Evolutionary conservation across 1,140 invertebrate species (phyloP), one percentile per base, ranked within the genome.

Genomic region (Trichonephila clavata): DNA sequence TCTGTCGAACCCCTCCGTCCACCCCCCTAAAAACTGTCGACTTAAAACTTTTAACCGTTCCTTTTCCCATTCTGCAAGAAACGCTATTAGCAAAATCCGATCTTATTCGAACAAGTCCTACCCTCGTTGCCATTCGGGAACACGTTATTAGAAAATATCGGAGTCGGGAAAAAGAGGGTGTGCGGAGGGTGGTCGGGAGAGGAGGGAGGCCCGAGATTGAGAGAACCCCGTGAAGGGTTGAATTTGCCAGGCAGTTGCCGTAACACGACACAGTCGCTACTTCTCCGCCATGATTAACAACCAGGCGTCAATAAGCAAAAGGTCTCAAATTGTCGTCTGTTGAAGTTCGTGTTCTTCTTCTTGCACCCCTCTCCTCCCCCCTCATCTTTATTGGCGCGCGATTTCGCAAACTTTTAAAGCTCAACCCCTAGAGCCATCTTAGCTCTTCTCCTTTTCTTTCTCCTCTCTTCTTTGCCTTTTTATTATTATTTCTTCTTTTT

Each of bases 41-140:
- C 88, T 90, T 90, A 90, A 90, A 90, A 90, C 88, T 90, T 90
- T 90, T 90, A 90, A 90, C 88, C 88, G 88, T 90, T 88, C 59
- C 86, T 68, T 32, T 68, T 61, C 39, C 27, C 27, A 50, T 43
- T 43, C 43, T 39, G 24, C 27, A 71, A 88, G 60, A 57, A 68
- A 43, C 88, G 88, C 88, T 90, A 90, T 90, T 90, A 90, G 88
- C 27, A 88, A 68, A 90, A 90, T 90, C 68, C 71, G 88, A 90
- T 90, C 88, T 90, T 90, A 50, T 90, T 68, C 50, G 88, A 90
- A 90, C 88, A 59, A 89, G 63, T 89, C 60, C 39, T 50, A 27
- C 39, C 87, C 63, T 21, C 88, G 88, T 80, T 80, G 63, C 88
- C 88, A 71, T 50, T 63, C 68, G 24, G 88, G 88, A 68, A 90